These are phyloP conservation scores for Latrodectus elegans DNA, from an alignment of 2,888 invertebrate species.

Conservation along the genomic window DNA sequence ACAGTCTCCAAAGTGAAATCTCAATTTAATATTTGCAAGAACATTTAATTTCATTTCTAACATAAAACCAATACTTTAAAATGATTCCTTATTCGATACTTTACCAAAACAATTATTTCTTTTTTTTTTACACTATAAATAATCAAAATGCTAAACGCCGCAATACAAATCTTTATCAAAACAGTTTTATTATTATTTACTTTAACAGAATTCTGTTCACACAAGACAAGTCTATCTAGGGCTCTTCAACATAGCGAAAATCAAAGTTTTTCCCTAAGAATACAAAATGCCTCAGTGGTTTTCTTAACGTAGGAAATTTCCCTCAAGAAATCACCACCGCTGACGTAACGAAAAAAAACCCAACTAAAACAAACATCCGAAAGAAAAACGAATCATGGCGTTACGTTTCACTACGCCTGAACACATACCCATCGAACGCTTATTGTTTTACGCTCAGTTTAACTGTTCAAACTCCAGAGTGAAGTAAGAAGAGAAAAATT, in stretches of 20 bases:
- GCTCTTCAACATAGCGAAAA: neutral
- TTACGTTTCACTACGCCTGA: conserved; percentile 55
- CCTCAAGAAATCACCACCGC: conserved; percentile 59
- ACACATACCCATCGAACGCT: conserved; percentile 57
- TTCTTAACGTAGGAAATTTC: conserved; percentile 50
- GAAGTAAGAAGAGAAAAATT: conserved; percentile 21
- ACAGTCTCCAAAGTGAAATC: too few relatives aligned
- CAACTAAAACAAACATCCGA: neutral
- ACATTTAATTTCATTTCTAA: too few relatives aligned
- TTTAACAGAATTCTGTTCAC: too few relatives aligned
- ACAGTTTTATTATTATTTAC: too few relatives aligned
- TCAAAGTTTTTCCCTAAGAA: conserved; percentile 39
- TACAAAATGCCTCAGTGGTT: conserved; percentile 59
- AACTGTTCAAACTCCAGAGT: conserved; percentile 55
- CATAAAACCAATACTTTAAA: too few relatives aligned
- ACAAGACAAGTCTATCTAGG: too few relatives aligned
- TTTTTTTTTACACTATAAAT: too few relatives aligned
- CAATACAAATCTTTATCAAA: too few relatives aligned
- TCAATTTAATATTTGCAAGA: too few relatives aligned
- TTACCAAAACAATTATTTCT: too few relatives aligned
- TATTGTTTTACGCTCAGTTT: conserved; percentile 65
- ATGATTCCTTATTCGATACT: too few relatives aligned
- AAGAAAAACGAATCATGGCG: conserved; percentile 25
- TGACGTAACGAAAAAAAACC: conserved; percentile 45
- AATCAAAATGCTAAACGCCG: too few relatives aligned